phyloP scores from a whole-genome alignment of 2,113 vertebrate species.

The Anhinga anhinga region DNA sequence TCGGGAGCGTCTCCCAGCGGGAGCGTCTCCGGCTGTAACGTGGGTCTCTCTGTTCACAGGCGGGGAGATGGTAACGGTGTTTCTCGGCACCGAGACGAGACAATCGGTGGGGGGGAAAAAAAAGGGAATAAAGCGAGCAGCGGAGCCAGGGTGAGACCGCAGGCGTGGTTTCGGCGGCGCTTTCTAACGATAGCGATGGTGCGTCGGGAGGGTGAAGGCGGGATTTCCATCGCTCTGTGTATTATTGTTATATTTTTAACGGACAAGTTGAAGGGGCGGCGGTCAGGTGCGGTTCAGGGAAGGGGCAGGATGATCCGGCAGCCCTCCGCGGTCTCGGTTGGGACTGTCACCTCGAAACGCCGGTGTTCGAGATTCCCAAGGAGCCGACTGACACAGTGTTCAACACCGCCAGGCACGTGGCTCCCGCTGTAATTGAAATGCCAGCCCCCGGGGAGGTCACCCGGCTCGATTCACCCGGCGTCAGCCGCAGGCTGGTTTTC shows the following conservation, averaged over 20 bases:
- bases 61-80: not conserved
- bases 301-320: not conserved
- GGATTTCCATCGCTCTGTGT: not conserved
- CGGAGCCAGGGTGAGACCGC: not conserved
- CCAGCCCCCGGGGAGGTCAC: not conserved
- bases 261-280: not conserved
- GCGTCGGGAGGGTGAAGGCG: not conserved
- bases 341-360: not conserved
- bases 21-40: not conserved
- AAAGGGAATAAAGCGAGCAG: no score
- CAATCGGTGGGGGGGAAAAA: fast-evolving
- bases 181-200: no score
- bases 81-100: no score
- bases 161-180: not conserved
- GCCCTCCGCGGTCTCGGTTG: not conserved
- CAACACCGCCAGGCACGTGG: not conserved
- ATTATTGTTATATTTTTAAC: not conserved
- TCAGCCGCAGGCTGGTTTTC: not conserved
- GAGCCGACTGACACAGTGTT: no score
- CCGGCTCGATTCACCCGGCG: not conserved
- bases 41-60: not conserved
- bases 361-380: not conserved
- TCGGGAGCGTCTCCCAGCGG: not conserved
- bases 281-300: no score
- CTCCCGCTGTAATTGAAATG: not conserved